Evolutionary conservation across 92 coral and sea anemone genomes (phyloP).

Genomic region (Muricea muricata): DNA sequence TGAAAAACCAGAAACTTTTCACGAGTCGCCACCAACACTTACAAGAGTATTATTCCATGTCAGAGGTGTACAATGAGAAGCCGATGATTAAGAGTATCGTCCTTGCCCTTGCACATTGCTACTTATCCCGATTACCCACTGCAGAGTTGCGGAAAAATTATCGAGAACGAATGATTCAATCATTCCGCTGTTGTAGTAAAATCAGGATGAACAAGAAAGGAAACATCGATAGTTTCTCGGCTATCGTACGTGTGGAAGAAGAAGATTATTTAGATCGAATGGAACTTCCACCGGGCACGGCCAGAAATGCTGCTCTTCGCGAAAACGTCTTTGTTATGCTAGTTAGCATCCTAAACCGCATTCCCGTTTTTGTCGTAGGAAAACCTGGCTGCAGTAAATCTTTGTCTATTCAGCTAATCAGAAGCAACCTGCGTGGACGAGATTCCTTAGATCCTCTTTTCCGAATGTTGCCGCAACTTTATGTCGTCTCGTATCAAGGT

Average conservation of each 20-base stretch:
- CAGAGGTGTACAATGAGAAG: conserved; percentile 33
- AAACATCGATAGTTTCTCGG: conserved; percentile 63
- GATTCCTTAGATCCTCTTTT: conserved; percentile 84
- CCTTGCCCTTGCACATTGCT: conserved; percentile 93
- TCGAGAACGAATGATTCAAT: conserved; percentile 55
- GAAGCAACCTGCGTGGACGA: conserved; percentile 91
- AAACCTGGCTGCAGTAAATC: conserved; percentile 99
- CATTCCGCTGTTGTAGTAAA: conserved; percentile 50
- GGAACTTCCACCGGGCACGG: conserved; percentile 98
- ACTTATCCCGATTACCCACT: conserved; percentile 85
- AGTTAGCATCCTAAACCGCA: conserved; percentile 89
- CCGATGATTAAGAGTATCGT: conserved; percentile 59
- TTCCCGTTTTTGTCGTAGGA: conserved; percentile 97
- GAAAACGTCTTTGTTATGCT: conserved; percentile 95
- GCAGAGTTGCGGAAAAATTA: conserved; percentile 69
- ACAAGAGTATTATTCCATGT: conserved; percentile 16
- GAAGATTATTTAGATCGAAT: conserved; percentile 92
- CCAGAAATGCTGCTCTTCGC: conserved; percentile 93
- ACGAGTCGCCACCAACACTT: conserved; percentile 37
- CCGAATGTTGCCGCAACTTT: conserved; percentile 84
- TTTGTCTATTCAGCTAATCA: conserved; percentile 90
- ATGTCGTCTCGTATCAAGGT: conserved; percentile 94
- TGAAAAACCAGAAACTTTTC: neutral
- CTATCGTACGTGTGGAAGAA: conserved; percentile 86
- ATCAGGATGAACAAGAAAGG: neutral